Percentiles rank a stretch among this genome's conserved stretches.
phyloP scores from a whole-genome alignment of 2,113 vertebrate species.

The Amazona vittata region DNA sequence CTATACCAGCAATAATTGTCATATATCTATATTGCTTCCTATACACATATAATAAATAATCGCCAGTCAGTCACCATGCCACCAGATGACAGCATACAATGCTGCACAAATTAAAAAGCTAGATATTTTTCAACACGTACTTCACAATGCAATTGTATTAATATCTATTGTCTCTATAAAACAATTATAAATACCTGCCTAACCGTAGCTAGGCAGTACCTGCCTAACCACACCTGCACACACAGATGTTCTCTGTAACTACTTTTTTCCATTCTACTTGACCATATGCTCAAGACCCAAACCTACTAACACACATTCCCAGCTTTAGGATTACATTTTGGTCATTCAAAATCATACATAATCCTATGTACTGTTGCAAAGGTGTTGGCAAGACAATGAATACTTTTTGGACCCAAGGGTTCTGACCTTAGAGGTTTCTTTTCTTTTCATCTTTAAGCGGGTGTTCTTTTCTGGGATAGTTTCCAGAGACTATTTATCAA shows the following conservation, averaged over 20 bases:
- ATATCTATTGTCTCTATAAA: neutral
- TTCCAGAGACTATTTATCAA: neutral
- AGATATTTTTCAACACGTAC: accelerated
- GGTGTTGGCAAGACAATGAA: neutral
- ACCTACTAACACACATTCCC: neutral
- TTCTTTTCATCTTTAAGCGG: neutral
- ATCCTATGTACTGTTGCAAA: neutral
- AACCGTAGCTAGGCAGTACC: neutral
- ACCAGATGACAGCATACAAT: neutral
- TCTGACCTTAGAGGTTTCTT: neutral
- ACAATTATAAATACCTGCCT: neutral
- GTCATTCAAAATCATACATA: neutral
- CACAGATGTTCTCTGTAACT: neutral
- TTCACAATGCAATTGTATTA: neutral
- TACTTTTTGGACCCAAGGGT: neutral
- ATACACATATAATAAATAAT: neutral
- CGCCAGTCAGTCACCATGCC: neutral
- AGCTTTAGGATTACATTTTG: neutral
- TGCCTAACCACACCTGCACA: neutral
- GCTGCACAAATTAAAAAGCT: neutral
- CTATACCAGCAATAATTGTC: neutral
- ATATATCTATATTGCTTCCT: neutral
- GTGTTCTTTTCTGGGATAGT: neutral
- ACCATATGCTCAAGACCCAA: neutral
- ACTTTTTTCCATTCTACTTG: neutral